Conservation (phyloP, 2,888 invertebrate genomes). For the Drosophila sordidapex region DNA sequence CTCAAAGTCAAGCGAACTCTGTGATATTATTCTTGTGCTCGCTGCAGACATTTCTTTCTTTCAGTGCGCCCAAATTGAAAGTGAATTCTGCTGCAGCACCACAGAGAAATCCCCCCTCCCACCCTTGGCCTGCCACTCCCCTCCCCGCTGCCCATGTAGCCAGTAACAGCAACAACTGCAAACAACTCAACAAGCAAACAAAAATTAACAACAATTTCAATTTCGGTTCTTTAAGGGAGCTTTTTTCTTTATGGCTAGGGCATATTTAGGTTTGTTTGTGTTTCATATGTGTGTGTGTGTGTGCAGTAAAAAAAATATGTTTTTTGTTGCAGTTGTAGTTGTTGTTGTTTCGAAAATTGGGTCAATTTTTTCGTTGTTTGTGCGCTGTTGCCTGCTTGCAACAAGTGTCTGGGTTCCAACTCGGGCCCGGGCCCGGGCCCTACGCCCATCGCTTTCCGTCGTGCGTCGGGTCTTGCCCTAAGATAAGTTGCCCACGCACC, state of each 20-base stretch:
- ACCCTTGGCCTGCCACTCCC: not conserved
- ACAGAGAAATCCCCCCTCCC: not conserved
- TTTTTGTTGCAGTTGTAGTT: constrained; percentile 34
- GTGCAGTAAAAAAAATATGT: constrained; percentile 53
- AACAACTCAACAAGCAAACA: constrained; percentile 75
- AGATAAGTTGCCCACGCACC: constrained; percentile 63
- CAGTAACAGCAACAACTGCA: constrained; percentile 44
- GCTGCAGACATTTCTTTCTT: constrained; percentile 56
- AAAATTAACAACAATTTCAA: constrained; percentile 76
- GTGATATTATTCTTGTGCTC: constrained; percentile 41
- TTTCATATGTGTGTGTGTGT: constrained; percentile 29
- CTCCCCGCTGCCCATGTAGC: not conserved
- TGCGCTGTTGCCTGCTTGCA: constrained; percentile 62
- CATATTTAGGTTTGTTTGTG: constrained; percentile 74
- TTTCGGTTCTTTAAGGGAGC: constrained; percentile 72
- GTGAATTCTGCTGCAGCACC: constrained; percentile 70
- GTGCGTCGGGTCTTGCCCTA: constrained; percentile 71
- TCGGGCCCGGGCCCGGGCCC: constrained; percentile 31
- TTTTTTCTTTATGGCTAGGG: constrained; percentile 61
- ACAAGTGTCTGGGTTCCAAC: constrained; percentile 68
- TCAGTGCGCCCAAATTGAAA: constrained; percentile 69
- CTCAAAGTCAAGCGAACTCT: constrained; percentile 73
- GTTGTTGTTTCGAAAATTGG: constrained; percentile 49
- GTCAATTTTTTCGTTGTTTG: constrained; percentile 57
- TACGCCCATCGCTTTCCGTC: constrained; percentile 61